Conservation (phyloP, 1,140 invertebrate genomes). For the Maconellicoccus hirsutus region DNA sequence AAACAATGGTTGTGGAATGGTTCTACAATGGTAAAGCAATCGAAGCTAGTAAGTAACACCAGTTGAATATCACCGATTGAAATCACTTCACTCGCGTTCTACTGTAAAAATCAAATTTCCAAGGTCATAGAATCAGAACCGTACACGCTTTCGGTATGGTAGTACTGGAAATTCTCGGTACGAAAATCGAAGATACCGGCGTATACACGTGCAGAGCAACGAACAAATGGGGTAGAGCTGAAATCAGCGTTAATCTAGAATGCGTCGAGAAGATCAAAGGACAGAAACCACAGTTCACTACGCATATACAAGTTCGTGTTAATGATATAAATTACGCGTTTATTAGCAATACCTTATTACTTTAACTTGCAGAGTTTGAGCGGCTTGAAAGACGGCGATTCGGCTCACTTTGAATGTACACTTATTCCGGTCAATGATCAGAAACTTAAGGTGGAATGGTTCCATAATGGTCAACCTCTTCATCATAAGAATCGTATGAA, state of each 20-base stretch:
- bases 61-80: background rate
- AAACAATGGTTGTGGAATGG: slow-evolving; percentile 95
- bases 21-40: slow-evolving; percentile 85
- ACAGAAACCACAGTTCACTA: slow-evolving; percentile 75
- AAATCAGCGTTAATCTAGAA: slow-evolving; percentile 70
- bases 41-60: slow-evolving; percentile 52
- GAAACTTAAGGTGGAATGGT: slow-evolving; percentile 91
- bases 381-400: slow-evolving; percentile 79
- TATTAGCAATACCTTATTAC: too few relatives aligned
- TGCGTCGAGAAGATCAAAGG: slow-evolving; percentile 74
- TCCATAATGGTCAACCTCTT: slow-evolving; percentile 78
- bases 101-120: background rate
- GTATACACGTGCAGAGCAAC: slow-evolving; percentile 75
- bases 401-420: slow-evolving; percentile 86
- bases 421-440: slow-evolving; percentile 85
- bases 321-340: too few relatives aligned
- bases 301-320: slow-evolving; percentile 49
- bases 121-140: slow-evolving; percentile 65
- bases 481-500: slow-evolving; percentile 84
- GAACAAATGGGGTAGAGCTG: slow-evolving; percentile 76
- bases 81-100: background rate
- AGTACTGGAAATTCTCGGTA: slow-evolving; percentile 83
- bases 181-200: slow-evolving; percentile 77
- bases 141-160: slow-evolving; percentile 92
- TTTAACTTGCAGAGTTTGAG: slow-evolving; percentile 55